These are phyloP conservation scores for Halisarca cf. caerulea DNA, from an alignment of 37 sponge, comb jelly and placozoan species.

Conservation along the genomic window DNA sequence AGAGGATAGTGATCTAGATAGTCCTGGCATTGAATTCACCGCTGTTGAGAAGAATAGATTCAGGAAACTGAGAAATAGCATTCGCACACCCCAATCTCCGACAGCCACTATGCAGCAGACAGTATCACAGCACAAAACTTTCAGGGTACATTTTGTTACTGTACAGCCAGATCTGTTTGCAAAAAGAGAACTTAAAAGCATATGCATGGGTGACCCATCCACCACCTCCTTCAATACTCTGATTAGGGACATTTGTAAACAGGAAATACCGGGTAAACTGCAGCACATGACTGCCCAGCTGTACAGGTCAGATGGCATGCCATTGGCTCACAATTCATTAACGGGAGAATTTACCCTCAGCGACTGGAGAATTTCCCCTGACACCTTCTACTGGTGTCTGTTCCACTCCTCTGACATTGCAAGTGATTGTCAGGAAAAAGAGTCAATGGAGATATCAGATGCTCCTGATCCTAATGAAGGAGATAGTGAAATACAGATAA, in stretches of 20 bases:
- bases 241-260: background rate
- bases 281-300: background rate
- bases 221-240: background rate
- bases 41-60: slow-evolving; percentile 1
- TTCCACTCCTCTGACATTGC: background rate
- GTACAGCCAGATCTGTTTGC: too few species aligned
- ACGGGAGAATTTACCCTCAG: background rate
- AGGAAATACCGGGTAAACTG: background rate
- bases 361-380: background rate
- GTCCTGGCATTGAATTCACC: too few species aligned
- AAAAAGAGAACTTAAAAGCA: too few species aligned
- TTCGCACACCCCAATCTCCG: too few species aligned
- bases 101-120: too few species aligned
- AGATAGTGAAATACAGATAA: background rate
- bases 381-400: background rate
- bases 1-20: background rate
- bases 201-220: background rate
- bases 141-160: too few species aligned
- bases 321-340: background rate
- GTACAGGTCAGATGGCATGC: background rate
- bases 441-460: background rate
- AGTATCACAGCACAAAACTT: too few species aligned
- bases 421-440: background rate
- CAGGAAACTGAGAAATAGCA: too few species aligned
- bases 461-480: background rate